Conservation (phyloP, 1,140 invertebrate species). For the Drosophila gunungcola region DNA sequence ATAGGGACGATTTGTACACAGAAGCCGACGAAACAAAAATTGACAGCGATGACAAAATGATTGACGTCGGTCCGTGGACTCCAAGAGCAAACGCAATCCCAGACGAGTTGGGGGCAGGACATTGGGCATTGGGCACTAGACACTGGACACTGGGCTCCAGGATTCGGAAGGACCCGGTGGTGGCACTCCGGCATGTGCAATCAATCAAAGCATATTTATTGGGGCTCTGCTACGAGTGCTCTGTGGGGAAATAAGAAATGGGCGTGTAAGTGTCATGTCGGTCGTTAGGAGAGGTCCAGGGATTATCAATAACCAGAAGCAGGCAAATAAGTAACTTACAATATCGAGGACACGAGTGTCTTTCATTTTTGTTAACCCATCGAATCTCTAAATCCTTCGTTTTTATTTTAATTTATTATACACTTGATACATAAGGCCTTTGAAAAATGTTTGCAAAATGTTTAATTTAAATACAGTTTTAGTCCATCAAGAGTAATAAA, state of each 20-base stretch:
- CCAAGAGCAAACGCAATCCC: slow-evolving; percentile 39
- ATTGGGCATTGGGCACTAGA: not conserved
- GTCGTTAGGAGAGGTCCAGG: slow-evolving; percentile 84
- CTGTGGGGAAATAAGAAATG: slow-evolving; percentile 10
- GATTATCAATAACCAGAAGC: slow-evolving; percentile 25
- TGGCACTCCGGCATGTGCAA: slow-evolving; percentile 36
- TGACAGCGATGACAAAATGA: slow-evolving; percentile 73
- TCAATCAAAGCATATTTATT: slow-evolving; percentile 62
- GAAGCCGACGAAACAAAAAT: slow-evolving; percentile 44
- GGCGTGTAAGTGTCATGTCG: slow-evolving; percentile 88
- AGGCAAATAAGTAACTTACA: slow-evolving; percentile 22
- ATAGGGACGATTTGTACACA: slow-evolving; percentile 29
- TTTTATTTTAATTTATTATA: not conserved
- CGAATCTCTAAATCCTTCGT: not conserved
- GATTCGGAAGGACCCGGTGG: not conserved
- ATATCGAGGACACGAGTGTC: not conserved
- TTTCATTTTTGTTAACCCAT: not conserved
- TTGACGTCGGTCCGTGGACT: slow-evolving; percentile 59
- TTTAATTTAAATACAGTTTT: too few relatives aligned
- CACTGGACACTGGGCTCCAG: not conserved
- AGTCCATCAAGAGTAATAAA: too few relatives aligned
- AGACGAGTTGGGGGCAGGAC: not conserved
- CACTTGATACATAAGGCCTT: too few relatives aligned
- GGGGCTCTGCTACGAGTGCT: slow-evolving; percentile 19
- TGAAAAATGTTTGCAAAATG: too few relatives aligned